Percentiles rank a stretch among this genome's conserved stretches.
Evolutionary conservation across 2,888 invertebrate genomes (phyloP).

Genomic region (Monochamus alternatus): DNA sequence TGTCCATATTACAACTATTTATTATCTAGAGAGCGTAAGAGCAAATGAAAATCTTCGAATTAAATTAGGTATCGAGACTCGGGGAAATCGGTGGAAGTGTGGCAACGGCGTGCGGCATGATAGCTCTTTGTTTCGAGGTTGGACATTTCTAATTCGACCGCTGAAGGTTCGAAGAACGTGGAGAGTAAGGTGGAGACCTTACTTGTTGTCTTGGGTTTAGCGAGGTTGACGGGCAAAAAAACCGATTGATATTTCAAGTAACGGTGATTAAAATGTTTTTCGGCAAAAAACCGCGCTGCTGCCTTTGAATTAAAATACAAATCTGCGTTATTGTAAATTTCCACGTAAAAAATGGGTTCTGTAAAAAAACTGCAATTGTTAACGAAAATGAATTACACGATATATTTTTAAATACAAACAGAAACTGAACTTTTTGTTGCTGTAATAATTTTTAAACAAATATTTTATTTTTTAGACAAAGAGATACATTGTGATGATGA

Average conservation of each 20-base stretch:
- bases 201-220: constrained; percentile 30
- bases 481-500: too few species aligned
- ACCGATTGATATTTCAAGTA: constrained; percentile 31
- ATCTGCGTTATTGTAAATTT: neutral
- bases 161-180: constrained; percentile 47
- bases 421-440: too few species aligned
- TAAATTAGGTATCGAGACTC: neutral
- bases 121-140: constrained; percentile 64
- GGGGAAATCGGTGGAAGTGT: neutral
- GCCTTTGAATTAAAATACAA: neutral
- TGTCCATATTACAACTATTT: too few species aligned
- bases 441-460: too few species aligned
- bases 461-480: too few species aligned
- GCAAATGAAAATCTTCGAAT: neutral
- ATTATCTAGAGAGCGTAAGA: too few species aligned
- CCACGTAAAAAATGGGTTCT: neutral
- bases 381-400: neutral
- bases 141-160: constrained; percentile 61
- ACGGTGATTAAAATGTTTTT: constrained; percentile 25
- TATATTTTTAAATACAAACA: neutral
- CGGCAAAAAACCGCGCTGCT: neutral
- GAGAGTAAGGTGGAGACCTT: constrained; percentile 43
- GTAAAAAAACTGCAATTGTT: neutral
- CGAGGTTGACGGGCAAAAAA: constrained; percentile 40
- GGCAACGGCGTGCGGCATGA: constrained; percentile 45